A percentile compares a stretch with the other conserved stretches of the same genome.
Conservation (phyloP, 1,140 invertebrate genomes). For the Drosophila pseudoobscura region DNA sequence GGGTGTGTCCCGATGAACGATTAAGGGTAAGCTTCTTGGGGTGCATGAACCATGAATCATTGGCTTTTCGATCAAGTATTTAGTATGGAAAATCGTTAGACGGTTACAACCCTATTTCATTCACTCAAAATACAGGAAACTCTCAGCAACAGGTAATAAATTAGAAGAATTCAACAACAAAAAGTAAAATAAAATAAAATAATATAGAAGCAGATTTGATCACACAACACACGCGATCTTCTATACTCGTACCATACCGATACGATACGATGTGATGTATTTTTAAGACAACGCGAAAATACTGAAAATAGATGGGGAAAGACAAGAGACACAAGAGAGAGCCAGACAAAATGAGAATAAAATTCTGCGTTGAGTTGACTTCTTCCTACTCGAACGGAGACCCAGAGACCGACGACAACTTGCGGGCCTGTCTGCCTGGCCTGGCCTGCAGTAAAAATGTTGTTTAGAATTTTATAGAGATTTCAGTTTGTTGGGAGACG, state of each 20-base stretch:
- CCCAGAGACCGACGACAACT: constrained; percentile 17
- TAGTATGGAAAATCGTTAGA: neutral
- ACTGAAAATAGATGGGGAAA: constrained; percentile 62
- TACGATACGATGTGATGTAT: constrained; percentile 26
- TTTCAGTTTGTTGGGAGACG: constrained; percentile 81
- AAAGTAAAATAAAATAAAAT: constrained; percentile 9
- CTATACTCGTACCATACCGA: neutral
- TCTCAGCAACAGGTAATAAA: constrained; percentile 27
- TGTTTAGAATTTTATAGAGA: constrained; percentile 61
- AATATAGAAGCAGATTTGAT: constrained; percentile 3
- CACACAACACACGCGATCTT: constrained; percentile 39
- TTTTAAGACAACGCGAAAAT: constrained; percentile 61
- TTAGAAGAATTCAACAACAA: constrained; percentile 44
- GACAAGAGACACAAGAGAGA: constrained; percentile 24
- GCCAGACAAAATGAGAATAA: constrained; percentile 52
- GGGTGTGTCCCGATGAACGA: constrained; percentile 15
- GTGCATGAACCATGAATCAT: no score
- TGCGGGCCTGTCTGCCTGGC: neutral
- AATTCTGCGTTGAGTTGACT: constrained; percentile 59
- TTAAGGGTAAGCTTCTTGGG: constrained; percentile 2
- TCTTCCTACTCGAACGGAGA: constrained; percentile 55
- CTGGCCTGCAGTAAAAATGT: constrained; percentile 62
- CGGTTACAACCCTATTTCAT: constrained; percentile 11
- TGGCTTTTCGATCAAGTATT: neutral
- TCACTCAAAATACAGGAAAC: constrained; percentile 22